Base-by-base conservation (phyloP, 2,797 vertebrate species). In the Chanos chanos region DNA sequence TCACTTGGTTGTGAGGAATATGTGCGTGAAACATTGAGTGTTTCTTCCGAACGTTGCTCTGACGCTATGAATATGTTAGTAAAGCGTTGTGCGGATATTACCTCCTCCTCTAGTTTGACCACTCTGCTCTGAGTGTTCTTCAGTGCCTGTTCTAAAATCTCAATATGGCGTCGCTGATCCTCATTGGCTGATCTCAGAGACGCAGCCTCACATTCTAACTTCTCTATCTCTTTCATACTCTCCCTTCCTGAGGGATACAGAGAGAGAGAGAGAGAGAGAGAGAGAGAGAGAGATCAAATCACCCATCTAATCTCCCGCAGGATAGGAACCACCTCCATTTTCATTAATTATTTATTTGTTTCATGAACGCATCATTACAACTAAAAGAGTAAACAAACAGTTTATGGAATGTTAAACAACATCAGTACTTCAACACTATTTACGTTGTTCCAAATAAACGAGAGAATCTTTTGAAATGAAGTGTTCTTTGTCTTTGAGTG, bases 101-200 rank as follows among this genome's bases (percentile, higher is more conserved):
- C 92, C 92, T 94, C 92, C 67, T 93, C 91, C 72, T 94, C 91
- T 76, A 94, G 82, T 66, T 89, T 90, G 80, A 92, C 83, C 71
- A 91, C 89, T 63, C 90, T 91, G 74, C 88, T 88, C 78, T 94
- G 92, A 0, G 91, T 89, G 0, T 89, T 92, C 78, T 83, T 92
- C 34, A 94, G 73, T 16, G 92, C 92, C 82, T 93, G 91, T 73
- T 94, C 91, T 6, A 93, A 84, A 72, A 93, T 89, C 67, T 93
- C 91, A 0, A 92, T 90, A 77, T 92, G 90, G 31, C 89, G 85
- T 59, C 85, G 83, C 72, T 93, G 92, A 75, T 93, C 92, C 66
- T 92, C 91, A 0, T 83, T 92, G 2, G 89, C 81, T 2, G 89
- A 86, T 22, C 87, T 87, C 53, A 92, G 61, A 5, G 86, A 82